These are phyloP conservation scores for Selenia dentaria DNA, from an alignment of 2,888 invertebrate species.

Conservation along the genomic window DNA sequence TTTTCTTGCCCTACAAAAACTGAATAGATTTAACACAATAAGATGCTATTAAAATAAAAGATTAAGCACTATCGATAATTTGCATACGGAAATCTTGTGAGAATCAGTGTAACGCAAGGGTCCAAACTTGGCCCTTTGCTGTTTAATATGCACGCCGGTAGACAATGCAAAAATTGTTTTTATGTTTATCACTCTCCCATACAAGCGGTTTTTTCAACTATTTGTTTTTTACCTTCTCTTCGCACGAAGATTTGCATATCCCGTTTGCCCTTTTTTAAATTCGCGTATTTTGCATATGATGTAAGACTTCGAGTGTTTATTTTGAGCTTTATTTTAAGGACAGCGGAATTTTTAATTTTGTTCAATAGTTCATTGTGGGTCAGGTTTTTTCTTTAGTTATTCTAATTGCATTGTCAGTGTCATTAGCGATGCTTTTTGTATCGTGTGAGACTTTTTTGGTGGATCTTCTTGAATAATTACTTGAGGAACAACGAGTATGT, in stretches of 20 bases:
- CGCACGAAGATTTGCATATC: constrained; percentile 83
- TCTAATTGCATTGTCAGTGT: constrained; percentile 63
- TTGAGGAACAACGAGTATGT: constrained; percentile 72
- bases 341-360: constrained; percentile 69
- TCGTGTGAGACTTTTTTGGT: constrained; percentile 62
- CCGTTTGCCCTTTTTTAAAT: constrained; percentile 66
- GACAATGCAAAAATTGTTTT: constrained; percentile 79
- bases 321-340: constrained; percentile 77
- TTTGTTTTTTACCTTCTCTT: constrained; percentile 79
- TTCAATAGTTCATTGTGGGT: constrained; percentile 64
- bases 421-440: constrained; percentile 68
- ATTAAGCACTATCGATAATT: constrained; percentile 72
- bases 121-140: constrained; percentile 52
- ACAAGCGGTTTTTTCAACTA: constrained; percentile 74
- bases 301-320: constrained; percentile 73
- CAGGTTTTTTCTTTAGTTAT: constrained; percentile 69
- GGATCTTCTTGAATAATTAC: constrained; percentile 72
- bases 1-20: constrained; percentile 62
- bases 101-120: constrained; percentile 69
- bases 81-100: constrained; percentile 76
- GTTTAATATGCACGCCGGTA: constrained; percentile 63
- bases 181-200: constrained; percentile 75
- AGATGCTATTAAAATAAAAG: constrained; percentile 83
- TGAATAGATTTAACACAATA: constrained; percentile 75
- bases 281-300: constrained; percentile 73